These are phyloP conservation scores for Falcunculus frontatus DNA, from an alignment of 2,113 vertebrate genomes.

Conservation along the genomic window DNA sequence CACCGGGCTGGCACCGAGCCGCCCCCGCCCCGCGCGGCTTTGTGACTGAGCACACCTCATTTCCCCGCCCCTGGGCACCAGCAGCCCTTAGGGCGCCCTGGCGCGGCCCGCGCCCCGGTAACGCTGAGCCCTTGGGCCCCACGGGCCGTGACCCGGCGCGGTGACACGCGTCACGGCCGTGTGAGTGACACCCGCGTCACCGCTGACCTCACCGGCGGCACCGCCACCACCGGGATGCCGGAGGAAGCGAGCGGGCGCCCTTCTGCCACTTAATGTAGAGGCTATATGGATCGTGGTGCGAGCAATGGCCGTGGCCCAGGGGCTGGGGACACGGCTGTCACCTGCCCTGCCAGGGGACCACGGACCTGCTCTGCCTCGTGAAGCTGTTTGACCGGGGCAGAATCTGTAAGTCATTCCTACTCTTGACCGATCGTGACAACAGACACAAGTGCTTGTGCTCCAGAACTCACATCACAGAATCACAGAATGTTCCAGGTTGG, in stretches of 20 bases:
- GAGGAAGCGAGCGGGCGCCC: not conserved
- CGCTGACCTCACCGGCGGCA: not conserved
- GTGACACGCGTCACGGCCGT: not conserved
- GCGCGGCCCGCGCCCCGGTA: too few species aligned
- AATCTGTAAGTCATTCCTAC: fast-evolving
- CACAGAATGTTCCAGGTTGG: fast-evolving
- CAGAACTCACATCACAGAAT: fast-evolving
- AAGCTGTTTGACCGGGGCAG: fast-evolving
- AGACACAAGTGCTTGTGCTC: fast-evolving
- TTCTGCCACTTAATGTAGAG: fast-evolving
- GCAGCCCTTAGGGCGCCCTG: fast-evolving
- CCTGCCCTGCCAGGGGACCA: not conserved
- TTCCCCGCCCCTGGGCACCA: too few species aligned
- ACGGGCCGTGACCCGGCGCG: not conserved
- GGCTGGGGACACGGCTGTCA: not conserved
- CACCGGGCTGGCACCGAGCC: fast-evolving
- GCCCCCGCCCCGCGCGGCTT: fast-evolving
- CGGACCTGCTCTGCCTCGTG: fast-evolving
- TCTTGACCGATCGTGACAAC: fast-evolving
- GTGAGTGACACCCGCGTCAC: not conserved
- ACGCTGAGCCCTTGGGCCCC: not conserved
- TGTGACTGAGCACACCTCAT: fast-evolving
- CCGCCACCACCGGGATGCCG: fast-evolving
- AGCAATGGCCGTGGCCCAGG: fast-evolving
- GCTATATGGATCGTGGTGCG: fast-evolving